Evolutionary conservation across 1,140 invertebrate genomes (phyloP).

Genomic region (Heliconius hewitsoni): DNA sequence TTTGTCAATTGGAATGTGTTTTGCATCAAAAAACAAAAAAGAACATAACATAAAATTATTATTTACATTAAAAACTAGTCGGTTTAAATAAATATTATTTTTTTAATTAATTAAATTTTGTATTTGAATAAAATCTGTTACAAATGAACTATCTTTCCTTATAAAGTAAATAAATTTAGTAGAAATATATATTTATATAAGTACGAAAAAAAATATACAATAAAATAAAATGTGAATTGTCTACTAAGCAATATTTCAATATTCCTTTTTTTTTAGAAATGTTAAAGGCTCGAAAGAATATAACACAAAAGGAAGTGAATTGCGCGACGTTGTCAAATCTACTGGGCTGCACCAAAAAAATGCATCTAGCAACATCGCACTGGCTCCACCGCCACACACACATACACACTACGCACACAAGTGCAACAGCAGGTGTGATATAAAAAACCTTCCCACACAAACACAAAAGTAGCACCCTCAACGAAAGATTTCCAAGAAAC

Average conservation of each 20-base stretch:
- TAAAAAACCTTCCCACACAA: constrained; percentile 42
- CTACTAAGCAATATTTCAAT: neutral
- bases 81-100: no score
- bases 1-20: no score
- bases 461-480: constrained; percentile 37
- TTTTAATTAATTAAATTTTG: no score
- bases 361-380: constrained; percentile 70
- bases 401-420: constrained; percentile 55
- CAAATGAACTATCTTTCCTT: no score
- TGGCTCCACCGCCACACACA: constrained; percentile 37
- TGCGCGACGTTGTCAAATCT: constrained; percentile 76
- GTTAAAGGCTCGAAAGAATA: neutral
- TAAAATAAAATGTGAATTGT: neutral
- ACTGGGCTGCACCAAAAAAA: constrained; percentile 63
- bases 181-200: no score
- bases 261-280: no score
- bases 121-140: no score
- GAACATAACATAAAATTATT: no score
- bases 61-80: no score
- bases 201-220: no score
- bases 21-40: no score
- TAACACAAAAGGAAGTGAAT: constrained; percentile 36
- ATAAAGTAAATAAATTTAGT: no score
- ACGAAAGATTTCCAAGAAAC: constrained; percentile 50
- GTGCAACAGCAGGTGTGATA: constrained; percentile 42